These are phyloP conservation scores for Harpalus rubripes DNA, from an alignment of 2,888 invertebrate genomes.

Conservation along the genomic window DNA sequence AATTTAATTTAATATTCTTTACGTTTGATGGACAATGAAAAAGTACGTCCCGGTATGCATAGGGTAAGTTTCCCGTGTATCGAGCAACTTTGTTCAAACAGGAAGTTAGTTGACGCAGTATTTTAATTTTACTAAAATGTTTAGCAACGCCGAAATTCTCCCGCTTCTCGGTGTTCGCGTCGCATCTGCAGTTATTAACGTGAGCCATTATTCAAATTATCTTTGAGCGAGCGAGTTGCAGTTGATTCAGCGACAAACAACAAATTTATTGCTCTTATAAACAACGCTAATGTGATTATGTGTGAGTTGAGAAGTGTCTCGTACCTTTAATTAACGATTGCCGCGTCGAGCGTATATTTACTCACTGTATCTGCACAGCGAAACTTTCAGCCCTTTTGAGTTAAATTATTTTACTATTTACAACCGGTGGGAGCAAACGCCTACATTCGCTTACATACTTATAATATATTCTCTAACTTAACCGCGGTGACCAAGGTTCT, in stretches of 20 bases:
- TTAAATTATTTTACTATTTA: not conserved
- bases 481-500: too few species aligned
- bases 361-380: not conserved
- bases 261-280: constrained; percentile 61
- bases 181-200: constrained; percentile 61
- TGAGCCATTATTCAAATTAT: constrained; percentile 61
- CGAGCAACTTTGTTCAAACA: constrained; percentile 52
- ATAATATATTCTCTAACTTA: too few species aligned
- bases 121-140: constrained; percentile 60
- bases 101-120: constrained; percentile 36
- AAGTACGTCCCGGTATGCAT: not conserved
- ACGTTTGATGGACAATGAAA: too few species aligned
- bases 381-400: not conserved
- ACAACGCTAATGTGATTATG: constrained; percentile 59
- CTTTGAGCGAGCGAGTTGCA: constrained; percentile 46
- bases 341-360: constrained; percentile 16
- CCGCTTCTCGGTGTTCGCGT: constrained; percentile 14
- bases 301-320: constrained; percentile 38
- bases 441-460: not conserved
- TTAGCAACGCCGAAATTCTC: constrained; percentile 44
- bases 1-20: too few species aligned
- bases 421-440: not conserved
- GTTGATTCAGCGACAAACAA: constrained; percentile 62
- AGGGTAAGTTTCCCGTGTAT: constrained; percentile 33
- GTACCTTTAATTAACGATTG: constrained; percentile 47